These are phyloP conservation scores for Gasteruption jaculator DNA, from an alignment of 2,888 invertebrate species.

Conservation along the genomic window DNA sequence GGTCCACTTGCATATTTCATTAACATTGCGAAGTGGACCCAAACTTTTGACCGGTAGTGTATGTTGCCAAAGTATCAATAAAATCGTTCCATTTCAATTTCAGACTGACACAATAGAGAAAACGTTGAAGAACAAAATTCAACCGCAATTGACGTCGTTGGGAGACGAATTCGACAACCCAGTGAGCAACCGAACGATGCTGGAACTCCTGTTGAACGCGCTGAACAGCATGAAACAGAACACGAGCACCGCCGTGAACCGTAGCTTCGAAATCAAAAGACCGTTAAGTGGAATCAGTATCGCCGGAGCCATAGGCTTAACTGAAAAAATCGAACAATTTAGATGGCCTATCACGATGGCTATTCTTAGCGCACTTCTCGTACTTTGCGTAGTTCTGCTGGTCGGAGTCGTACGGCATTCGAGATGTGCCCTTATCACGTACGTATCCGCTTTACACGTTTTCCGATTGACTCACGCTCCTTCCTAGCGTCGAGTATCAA, in stretches of 20 bases:
- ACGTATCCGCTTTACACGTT: slow-evolving; percentile 37
- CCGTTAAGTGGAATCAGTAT: slow-evolving; percentile 70
- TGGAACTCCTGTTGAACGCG: slow-evolving; percentile 67
- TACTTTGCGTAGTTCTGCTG: slow-evolving; percentile 82
- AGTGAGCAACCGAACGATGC: slow-evolving; percentile 72
- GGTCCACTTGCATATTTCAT: too few relatives aligned
- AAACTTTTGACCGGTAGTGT: too few relatives aligned
- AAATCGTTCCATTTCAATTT: slow-evolving; percentile 19
- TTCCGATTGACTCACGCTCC: neutral
- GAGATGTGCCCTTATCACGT: slow-evolving; percentile 81
- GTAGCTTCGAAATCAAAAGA: slow-evolving; percentile 70
- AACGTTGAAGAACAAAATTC: slow-evolving; percentile 67
- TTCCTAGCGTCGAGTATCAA: neutral
- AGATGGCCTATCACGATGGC: slow-evolving; percentile 90
- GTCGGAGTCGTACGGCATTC: slow-evolving; percentile 88
- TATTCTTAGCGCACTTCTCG: slow-evolving; percentile 77
- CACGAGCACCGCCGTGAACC: slow-evolving; percentile 70
- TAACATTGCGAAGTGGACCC: too few relatives aligned
- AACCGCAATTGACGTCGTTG: slow-evolving; percentile 67
- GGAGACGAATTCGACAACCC: slow-evolving; percentile 75
- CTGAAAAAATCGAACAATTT: slow-evolving; percentile 69
- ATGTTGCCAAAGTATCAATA: neutral
- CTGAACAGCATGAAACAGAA: slow-evolving; percentile 69
- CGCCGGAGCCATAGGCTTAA: slow-evolving; percentile 58
- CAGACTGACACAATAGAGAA: slow-evolving; percentile 74